Evolutionary conservation across 2,888 invertebrate genomes (phyloP).

Genomic region (Dynastes hyllus): DNA sequence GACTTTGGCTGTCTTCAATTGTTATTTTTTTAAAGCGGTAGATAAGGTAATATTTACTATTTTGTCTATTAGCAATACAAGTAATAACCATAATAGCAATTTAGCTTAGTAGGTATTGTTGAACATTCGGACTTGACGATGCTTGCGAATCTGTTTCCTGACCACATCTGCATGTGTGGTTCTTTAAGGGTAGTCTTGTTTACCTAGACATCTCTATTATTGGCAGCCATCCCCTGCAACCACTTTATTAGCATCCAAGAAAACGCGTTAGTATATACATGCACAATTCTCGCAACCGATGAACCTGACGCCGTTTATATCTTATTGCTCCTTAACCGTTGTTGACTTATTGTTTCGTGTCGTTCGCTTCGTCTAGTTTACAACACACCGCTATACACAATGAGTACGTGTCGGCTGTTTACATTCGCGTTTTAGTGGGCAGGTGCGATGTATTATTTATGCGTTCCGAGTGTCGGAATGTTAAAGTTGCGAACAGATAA

Average conservation of each 20-base stretch:
- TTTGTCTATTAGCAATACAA: too few species aligned
- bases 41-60: too few species aligned
- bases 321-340: not conserved
- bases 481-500: conserved; percentile 15
- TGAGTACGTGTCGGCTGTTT: conserved; percentile 11
- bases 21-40: too few species aligned
- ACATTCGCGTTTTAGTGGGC: conserved; percentile 24
- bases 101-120: too few species aligned
- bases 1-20: too few species aligned
- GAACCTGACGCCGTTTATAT: conserved; percentile 2
- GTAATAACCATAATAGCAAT: too few species aligned
- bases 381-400: conserved; percentile 2
- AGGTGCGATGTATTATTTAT: conserved; percentile 33
- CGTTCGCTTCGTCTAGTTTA: conserved; percentile 18
- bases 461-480: conserved; percentile 3
- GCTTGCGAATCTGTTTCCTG: too few species aligned
- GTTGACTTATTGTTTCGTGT: conserved; percentile 28
- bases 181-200: not conserved
- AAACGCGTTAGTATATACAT: conserved; percentile 6
- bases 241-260: conserved; percentile 6
- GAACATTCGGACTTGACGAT: too few species aligned
- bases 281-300: conserved; percentile 18
- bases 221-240: not conserved
- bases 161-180: too few species aligned
- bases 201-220: conserved; percentile 21